phyloP scores from a whole-genome alignment of 1,140 invertebrate species.

The Drosophila nigromelanica region DNA sequence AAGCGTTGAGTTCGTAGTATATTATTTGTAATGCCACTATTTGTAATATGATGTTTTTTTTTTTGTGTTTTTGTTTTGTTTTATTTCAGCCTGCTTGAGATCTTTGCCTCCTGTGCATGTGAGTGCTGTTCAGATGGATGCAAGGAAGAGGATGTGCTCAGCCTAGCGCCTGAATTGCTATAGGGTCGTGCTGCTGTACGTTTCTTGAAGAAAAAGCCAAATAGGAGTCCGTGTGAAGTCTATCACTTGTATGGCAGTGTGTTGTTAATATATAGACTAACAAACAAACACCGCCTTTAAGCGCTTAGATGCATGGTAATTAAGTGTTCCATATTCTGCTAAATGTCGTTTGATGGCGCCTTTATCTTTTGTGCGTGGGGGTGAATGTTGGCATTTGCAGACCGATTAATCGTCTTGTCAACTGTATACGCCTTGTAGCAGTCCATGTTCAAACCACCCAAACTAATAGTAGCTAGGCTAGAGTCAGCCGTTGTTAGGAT shows the following conservation, averaged over 20 bases:
- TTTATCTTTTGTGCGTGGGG: constrained; percentile 33
- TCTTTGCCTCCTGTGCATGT: constrained; percentile 14
- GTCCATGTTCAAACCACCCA: constrained; percentile 11
- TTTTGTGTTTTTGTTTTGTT: not conserved
- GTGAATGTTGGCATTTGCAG: constrained; percentile 30
- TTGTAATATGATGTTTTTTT: not conserved
- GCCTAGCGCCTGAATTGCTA: constrained; percentile 1
- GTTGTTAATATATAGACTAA: constrained; percentile 49
- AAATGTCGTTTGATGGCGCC: constrained; percentile 50
- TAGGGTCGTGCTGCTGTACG: not conserved
- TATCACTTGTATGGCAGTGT: constrained; percentile 67
- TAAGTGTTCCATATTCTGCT: constrained; percentile 46
- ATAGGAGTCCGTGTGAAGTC: constrained; percentile 21
- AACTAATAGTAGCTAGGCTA: not conserved
- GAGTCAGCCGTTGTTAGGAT: constrained; percentile 26
- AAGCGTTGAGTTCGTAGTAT: constrained; percentile 7
- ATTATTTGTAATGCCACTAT: constrained; percentile 10
- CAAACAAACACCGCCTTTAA: constrained; percentile 32
- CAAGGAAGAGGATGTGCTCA: constrained; percentile 8
- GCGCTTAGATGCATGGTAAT: constrained; percentile 35
- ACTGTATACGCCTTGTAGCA: constrained; percentile 25
- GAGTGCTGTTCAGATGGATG: not conserved
- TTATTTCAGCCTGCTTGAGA: constrained; percentile 18
- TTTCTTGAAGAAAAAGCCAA: not conserved
- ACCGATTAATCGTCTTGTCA: constrained; percentile 28